These are phyloP conservation scores for Helicoverpa zea DNA, from an alignment of 1,140 invertebrate species.

Conservation along the genomic window DNA sequence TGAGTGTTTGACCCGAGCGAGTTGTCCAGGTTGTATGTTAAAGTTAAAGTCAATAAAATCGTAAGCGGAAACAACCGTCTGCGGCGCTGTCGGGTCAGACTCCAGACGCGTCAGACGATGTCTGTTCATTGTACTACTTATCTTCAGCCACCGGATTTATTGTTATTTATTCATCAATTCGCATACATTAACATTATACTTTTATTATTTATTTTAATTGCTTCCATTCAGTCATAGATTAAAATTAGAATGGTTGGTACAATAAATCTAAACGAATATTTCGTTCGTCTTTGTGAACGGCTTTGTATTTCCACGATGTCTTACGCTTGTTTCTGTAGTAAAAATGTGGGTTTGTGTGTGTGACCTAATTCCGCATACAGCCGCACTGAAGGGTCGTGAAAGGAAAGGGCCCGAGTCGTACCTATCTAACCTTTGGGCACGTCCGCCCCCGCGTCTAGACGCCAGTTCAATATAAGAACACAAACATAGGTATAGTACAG, in stretches of 20 bases:
- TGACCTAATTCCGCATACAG: conserved; percentile 49
- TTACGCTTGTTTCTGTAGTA: conserved; percentile 18
- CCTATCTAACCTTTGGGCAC: conserved; percentile 66
- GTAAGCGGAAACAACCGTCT: conserved; percentile 32
- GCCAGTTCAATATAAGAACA: conserved; percentile 32
- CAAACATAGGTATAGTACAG: conserved; percentile 42
- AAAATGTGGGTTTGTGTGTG: conserved; percentile 44
- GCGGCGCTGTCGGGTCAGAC: conserved; percentile 28
- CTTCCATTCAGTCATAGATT: no score
- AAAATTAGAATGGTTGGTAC: no score
- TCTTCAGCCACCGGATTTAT: conserved; percentile 4
- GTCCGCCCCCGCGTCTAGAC: conserved; percentile 77
- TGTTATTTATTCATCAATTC: conserved; percentile 1
- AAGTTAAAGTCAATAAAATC: conserved; percentile 26
- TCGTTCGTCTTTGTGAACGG: background rate
- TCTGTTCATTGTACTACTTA: conserved; percentile 41
- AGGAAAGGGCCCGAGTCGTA: conserved; percentile 45
- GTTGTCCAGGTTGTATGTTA: conserved; percentile 27
- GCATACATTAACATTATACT: background rate
- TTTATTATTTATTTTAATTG: background rate
- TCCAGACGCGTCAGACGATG: background rate
- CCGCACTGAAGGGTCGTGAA: conserved; percentile 44
- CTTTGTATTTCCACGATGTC: background rate
- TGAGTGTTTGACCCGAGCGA: background rate
- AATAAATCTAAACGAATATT: no score